phyloP scores from a whole-genome alignment of 2,888 invertebrate genomes.

The Serripes groenlandicus region DNA sequence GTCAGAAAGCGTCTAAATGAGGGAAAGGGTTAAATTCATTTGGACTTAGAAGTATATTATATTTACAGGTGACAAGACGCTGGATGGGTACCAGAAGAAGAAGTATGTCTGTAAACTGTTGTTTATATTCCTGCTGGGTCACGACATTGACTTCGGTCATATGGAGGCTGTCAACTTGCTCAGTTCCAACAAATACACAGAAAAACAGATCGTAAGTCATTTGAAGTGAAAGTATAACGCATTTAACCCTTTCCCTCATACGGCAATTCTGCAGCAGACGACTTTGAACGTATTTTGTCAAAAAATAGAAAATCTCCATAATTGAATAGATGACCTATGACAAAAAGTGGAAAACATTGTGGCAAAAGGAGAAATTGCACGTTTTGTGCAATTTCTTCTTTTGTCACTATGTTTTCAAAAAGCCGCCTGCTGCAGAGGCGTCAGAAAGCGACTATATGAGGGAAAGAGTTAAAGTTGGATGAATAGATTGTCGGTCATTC shows the following conservation, averaged over 20 bases:
- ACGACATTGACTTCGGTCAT: constrained; percentile 99
- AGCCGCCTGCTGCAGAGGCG: no score
- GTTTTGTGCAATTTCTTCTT: no score
- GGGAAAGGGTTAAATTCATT: background rate
- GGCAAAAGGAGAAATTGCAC: no score
- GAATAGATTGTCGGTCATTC: no score
- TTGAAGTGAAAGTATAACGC: background rate
- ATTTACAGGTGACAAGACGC: constrained; percentile 94
- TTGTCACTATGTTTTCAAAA: no score
- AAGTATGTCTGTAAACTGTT: constrained; percentile 99
- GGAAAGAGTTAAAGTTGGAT: no score
- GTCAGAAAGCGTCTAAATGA: background rate
- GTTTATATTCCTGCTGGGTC: constrained; percentile 99
- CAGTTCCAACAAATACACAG: constrained; percentile 99
- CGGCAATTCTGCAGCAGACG: background rate
- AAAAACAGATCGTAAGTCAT: constrained; percentile 96
- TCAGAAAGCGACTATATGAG: no score
- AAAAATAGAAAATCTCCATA: no score
- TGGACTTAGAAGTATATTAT: background rate
- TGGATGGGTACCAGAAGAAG: constrained; percentile 99
- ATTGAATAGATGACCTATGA: no score
- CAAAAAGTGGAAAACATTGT: no score
- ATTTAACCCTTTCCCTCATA: background rate
- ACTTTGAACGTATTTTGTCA: no score
- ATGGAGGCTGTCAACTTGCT: constrained; percentile 99